Conservation (phyloP, 2,797 vertebrate genomes). For the Hippopotamyrus pictus region DNA sequence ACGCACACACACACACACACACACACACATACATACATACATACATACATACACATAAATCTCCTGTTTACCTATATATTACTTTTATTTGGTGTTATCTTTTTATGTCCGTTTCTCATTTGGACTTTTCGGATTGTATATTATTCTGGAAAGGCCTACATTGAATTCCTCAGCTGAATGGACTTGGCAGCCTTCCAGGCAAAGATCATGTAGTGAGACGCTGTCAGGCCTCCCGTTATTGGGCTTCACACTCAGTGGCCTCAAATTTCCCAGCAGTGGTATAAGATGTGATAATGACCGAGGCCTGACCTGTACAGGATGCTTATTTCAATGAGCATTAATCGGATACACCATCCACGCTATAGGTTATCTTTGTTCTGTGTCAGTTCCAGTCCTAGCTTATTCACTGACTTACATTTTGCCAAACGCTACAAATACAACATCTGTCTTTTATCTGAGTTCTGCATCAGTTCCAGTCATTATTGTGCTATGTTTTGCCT, state of each 20-base stretch:
- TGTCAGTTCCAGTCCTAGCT: not conserved
- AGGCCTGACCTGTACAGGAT: not conserved
- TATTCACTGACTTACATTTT: not conserved
- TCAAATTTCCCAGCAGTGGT: not conserved
- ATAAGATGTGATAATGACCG: not conserved
- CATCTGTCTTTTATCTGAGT: not conserved
- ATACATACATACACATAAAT: too few species aligned
- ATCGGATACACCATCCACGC: not conserved
- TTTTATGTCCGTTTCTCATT: conserved; percentile 24
- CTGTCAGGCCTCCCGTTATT: conserved; percentile 8
- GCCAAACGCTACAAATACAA: not conserved
- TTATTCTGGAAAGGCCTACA: conserved; percentile 17
- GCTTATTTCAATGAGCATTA: not conserved
- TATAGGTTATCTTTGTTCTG: not conserved
- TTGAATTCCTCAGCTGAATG: conserved; percentile 19
- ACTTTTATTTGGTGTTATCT: not conserved
- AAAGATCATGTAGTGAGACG: conserved; percentile 21
- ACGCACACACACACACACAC: too few species aligned
- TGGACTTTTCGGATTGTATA: conserved; percentile 25
- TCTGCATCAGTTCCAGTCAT: not conserved
- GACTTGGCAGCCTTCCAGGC: conserved; percentile 24
- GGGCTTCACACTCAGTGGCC: not conserved
- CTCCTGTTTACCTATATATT: conserved; percentile 31
- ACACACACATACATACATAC: too few species aligned
- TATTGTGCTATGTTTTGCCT: not conserved